Evolutionary conservation across 2,113 vertebrate species (phyloP).

Genomic region (Pteronura brasiliensis): DNA sequence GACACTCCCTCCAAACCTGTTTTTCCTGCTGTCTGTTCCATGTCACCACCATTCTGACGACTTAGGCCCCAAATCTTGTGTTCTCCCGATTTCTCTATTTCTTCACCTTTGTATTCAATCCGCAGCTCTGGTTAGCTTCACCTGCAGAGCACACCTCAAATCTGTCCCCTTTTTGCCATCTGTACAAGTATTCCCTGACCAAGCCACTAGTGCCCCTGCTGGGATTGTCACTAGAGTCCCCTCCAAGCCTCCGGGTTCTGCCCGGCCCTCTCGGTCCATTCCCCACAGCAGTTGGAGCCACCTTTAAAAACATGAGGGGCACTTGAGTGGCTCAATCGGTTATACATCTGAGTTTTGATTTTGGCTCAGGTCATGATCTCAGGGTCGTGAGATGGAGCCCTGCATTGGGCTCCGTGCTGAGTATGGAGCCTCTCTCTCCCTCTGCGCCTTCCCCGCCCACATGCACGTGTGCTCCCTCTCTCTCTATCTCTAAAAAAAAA

Average conservation of each 20-base stretch:
- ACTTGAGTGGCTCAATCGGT: neutral
- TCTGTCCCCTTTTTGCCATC: neutral
- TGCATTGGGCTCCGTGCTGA: neutral
- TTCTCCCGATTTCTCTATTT: neutral
- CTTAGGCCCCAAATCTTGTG: neutral
- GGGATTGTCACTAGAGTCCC: neutral
- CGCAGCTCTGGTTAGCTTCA: neutral
- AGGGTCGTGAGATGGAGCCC: neutral
- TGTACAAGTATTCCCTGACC: neutral
- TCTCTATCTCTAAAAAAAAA: neutral
- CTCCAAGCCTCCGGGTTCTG: neutral
- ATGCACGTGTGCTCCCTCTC: neutral
- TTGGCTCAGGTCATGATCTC: neutral
- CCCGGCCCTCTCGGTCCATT: neutral
- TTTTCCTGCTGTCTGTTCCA: neutral
- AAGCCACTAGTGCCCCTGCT: neutral
- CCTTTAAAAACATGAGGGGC: neutral
- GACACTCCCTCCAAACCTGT: too few relatives aligned
- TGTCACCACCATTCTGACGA: accelerated
- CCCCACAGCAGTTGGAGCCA: neutral
- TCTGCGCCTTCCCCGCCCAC: neutral
- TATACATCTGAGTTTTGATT: neutral
- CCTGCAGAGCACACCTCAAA: neutral
- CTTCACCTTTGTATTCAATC: neutral
- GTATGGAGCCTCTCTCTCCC: neutral